A percentile compares a stretch with the other conserved stretches of the same genome.
These are phyloP conservation scores for Trochalopteron elliotii DNA, from an alignment of 2,113 vertebrate genomes.

Conservation along the genomic window DNA sequence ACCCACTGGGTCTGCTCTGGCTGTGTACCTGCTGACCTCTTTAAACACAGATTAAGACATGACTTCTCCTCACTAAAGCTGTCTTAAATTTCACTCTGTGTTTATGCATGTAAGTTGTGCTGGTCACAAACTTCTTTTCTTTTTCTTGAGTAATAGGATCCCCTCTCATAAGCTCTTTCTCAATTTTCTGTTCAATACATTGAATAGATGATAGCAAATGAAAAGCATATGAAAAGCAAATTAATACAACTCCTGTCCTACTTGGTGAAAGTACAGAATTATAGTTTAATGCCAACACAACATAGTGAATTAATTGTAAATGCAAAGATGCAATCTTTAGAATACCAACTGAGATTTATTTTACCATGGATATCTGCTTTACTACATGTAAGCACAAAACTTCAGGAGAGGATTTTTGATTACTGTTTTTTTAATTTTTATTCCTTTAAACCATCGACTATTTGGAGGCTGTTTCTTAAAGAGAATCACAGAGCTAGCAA, in stretches of 20 bases:
- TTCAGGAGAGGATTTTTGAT: not conserved
- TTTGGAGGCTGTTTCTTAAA: not conserved
- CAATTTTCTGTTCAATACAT: not conserved
- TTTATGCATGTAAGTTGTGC: not conserved
- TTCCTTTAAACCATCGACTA: not conserved
- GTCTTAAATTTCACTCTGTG: not conserved
- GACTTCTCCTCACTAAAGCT: not conserved
- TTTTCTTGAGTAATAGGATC: not conserved
- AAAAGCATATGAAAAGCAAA: not conserved
- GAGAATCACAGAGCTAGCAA: not conserved
- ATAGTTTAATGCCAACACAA: not conserved
- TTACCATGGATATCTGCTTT: not conserved
- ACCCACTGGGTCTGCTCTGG: not conserved
- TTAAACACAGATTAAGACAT: not conserved
- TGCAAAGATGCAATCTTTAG: not conserved
- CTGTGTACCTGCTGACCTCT: not conserved
- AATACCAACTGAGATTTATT: not conserved
- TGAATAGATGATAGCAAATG: not conserved
- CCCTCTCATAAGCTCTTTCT: not conserved
- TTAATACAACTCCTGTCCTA: not conserved
- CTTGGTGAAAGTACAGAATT: not conserved
- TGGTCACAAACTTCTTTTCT: not conserved
- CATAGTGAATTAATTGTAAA: not conserved
- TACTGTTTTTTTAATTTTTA: not conserved
- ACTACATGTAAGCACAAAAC: not conserved